Percentiles rank a stretch among this genome's conserved stretches.
phyloP scores from a whole-genome alignment of 2,888 invertebrate genomes.

The Pseudococcus longispinus region DNA sequence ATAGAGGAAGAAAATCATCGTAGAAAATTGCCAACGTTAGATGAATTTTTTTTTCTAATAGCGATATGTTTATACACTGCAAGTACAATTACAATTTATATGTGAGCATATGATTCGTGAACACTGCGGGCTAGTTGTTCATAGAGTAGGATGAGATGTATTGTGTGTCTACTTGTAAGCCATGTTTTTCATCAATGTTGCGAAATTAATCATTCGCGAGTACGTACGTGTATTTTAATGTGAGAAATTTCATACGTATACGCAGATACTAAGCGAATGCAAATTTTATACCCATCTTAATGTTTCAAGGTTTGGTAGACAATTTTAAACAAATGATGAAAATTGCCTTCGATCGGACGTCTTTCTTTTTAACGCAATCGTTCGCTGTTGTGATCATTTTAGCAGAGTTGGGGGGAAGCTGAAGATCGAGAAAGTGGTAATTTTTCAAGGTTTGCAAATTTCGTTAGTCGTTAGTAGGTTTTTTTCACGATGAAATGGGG shows the following conservation, averaged over 20 bases:
- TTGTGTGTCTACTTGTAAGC: not conserved
- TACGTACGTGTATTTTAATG: not conserved
- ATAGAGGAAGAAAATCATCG: not conserved
- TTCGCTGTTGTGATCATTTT: not conserved
- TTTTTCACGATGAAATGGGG: no score
- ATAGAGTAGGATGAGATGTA: not conserved
- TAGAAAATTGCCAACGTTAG: not conserved
- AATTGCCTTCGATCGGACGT: not conserved
- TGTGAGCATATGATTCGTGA: constrained; percentile 7
- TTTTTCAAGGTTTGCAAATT: no score
- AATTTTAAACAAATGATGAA: not conserved
- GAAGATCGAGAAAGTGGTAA: no score
- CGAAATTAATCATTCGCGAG: not conserved
- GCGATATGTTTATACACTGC: not conserved
- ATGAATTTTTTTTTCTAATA: constrained; percentile 3
- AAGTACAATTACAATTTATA: not conserved
- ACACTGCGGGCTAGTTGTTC: not conserved
- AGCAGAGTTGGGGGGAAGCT: not conserved
- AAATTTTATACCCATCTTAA: not conserved
- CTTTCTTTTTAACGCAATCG: not conserved
- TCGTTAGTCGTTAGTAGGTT: no score
- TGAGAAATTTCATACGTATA: not conserved
- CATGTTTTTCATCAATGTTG: not conserved
- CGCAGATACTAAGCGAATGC: not conserved
- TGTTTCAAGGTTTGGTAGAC: not conserved